Evolutionary conservation across 2,888 invertebrate genomes (phyloP).

Genomic region (Plebejus anna): DNA sequence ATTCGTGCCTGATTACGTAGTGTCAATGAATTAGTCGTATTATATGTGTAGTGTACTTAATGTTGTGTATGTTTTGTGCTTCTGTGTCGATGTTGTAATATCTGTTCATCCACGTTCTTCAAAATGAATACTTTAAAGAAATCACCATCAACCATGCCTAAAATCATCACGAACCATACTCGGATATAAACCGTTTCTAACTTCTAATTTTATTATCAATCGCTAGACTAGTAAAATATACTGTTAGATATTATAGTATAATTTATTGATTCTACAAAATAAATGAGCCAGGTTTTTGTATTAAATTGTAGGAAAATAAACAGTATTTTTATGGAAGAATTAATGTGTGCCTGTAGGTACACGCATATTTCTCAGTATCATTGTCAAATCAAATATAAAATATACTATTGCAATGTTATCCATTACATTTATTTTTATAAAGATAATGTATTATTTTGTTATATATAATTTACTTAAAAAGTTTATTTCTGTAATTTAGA

Average conservation of each 20-base stretch:
- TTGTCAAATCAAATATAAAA: no score
- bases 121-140: neutral
- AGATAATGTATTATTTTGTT: neutral
- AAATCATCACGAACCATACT: neutral
- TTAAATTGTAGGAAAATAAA: neutral
- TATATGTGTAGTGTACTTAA: neutral
- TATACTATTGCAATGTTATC: no score
- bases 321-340: neutral
- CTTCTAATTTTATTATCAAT: no score
- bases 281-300: no score
- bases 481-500: neutral
- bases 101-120: neutral
- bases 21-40: neutral
- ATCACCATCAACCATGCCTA: neutral
- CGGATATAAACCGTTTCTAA: neutral
- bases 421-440: no score
- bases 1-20: neutral
- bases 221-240: no score
- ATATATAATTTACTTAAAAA: neutral
- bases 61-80: constrained; percentile 21
- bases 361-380: no score
- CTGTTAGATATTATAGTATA: no score
- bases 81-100: neutral
- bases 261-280: no score
- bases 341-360: no score